A percentile compares a stretch with the other conserved stretches of the same genome.
Conservation (phyloP, 2,113 vertebrate species). For the Regulus satrapa region DNA sequence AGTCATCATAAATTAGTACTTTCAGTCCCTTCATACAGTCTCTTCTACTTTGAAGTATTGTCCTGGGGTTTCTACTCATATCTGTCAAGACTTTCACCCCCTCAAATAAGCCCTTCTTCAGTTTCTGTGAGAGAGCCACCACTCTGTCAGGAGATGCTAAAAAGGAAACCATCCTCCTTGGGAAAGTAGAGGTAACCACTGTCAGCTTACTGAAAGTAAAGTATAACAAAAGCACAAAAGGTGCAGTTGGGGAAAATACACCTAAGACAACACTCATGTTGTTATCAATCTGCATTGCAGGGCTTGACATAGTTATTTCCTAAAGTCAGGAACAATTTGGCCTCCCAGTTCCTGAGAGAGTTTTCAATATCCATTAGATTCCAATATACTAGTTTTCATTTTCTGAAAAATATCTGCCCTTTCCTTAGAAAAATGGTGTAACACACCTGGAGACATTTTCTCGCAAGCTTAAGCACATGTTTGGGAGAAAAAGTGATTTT, state of each 20-base stretch:
- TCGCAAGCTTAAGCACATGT: neutral
- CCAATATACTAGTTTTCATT: neutral
- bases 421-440: neutral
- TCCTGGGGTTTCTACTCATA: neutral
- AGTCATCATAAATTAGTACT: neutral
- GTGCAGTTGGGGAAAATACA: neutral
- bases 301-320: neutral
- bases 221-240: neutral
- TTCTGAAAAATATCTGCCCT: neutral
- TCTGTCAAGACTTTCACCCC: neutral
- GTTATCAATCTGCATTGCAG: neutral
- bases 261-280: neutral
- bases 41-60: neutral
- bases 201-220: neutral
- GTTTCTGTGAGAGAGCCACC: neutral
- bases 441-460: neutral
- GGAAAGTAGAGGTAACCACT: neutral
- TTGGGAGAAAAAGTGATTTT: neutral
- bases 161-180: neutral
- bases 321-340: neutral
- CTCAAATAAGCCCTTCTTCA: neutral
- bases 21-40: neutral
- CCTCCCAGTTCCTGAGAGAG: neutral
- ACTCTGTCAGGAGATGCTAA: neutral
- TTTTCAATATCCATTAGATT: neutral